Base-by-base conservation (phyloP, 2,797 vertebrate genomes). In the Anabas testudineus region DNA sequence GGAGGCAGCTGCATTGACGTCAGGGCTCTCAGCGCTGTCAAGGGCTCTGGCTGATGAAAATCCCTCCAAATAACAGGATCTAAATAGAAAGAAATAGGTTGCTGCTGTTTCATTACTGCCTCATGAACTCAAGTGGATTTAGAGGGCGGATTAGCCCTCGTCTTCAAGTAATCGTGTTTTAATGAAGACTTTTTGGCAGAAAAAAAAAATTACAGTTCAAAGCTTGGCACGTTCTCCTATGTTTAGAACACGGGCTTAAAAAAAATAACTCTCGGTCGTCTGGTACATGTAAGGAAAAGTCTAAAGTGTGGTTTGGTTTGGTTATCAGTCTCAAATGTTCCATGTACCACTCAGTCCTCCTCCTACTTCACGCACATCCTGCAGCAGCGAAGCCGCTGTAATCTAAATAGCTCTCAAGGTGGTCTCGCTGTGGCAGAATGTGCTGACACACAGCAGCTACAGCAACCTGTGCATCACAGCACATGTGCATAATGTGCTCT, bases 1-100 rank as follows among this genome's bases (percentile, higher is more conserved):
- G 85, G 89, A 91, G 90, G 89, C 88, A 89, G 88, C 90, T 87
- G 88, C 90, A 88, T 90, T 91, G 90, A 92, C 91, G 90, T 92
- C 90, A 92, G 36, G 58, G 53, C 87, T 83, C 82, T 85, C 81
- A 67, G 78, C 30, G 28, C 86, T 28, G 68, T 88, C 81, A 72
- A 76, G 83, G 54, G 80, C 82, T 84, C 66, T 46, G 80, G 76
- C 87, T 87, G 84, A 77, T 84, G 80, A 87, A 87, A 76, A 70
- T 62, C 83, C 82, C 65, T 68, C 52, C 51, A 76, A 85, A 87
- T 85, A 87, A 84, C 81, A 76, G 76, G 69, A 84, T 86, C 82
- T 71, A 81, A 85, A 88, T 71, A 82, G 74, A 84, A 71, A 74
- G 74, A 76, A 86, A 84, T 61, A 47, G 74, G 68, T 57, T 80